phyloP scores from a whole-genome alignment of 2,113 vertebrate genomes.

The Thoracochromis brauschi region DNA sequence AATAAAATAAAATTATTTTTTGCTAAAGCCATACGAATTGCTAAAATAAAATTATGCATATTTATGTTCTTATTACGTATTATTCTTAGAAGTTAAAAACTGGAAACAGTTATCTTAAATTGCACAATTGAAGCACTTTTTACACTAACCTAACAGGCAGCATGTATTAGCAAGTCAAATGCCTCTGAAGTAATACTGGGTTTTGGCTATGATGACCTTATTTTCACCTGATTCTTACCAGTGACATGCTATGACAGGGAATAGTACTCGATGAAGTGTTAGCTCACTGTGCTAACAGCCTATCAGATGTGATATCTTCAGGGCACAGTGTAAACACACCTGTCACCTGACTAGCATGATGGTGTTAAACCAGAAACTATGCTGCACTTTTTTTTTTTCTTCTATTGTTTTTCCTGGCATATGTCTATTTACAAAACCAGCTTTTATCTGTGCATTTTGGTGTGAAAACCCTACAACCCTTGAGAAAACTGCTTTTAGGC shows the following conservation, averaged over 20 bases:
- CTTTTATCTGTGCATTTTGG: neutral
- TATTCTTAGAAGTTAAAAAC: neutral
- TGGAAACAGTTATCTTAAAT: neutral
- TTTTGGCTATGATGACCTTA: neutral
- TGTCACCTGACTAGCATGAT: neutral
- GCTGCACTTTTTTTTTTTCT: neutral
- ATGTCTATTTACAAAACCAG: neutral
- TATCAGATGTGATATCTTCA: neutral
- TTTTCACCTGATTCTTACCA: neutral
- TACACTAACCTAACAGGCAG: neutral
- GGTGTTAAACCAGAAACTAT: neutral
- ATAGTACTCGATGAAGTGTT: neutral
- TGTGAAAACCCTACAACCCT: neutral
- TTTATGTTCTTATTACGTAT: neutral
- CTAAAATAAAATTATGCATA: neutral
- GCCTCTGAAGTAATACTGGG: neutral
- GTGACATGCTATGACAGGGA: neutral
- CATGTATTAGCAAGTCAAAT: neutral
- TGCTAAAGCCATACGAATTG: neutral
- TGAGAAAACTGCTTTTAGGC: neutral
- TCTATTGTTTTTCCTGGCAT: neutral
- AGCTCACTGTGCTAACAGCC: neutral
- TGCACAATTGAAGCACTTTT: neutral
- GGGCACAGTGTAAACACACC: neutral
- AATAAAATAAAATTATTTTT: neutral